Percentiles rank a stretch among this genome's conserved stretches.
phyloP scores from a whole-genome alignment of 2,113 vertebrate species.

The Archocentrus centrarchus region DNA sequence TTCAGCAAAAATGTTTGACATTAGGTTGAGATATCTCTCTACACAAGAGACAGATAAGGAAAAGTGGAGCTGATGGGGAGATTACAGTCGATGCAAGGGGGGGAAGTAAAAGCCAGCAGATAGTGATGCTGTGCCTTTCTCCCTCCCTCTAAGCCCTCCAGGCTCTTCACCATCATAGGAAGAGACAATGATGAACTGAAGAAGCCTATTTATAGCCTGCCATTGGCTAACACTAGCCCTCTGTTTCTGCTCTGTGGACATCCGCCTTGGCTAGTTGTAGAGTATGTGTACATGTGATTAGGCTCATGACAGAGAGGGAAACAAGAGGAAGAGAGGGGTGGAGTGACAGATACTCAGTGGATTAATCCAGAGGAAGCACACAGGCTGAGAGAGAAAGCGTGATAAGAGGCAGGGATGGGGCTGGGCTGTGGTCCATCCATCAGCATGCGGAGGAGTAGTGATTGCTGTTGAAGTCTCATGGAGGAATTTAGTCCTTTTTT shows the following conservation, averaged over 20 bases:
- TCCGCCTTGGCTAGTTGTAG: slow-evolving; percentile 53
- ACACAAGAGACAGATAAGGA: background rate
- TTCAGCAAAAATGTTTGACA: background rate
- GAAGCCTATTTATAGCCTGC: slow-evolving; percentile 77
- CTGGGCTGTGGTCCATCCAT: slow-evolving; percentile 60
- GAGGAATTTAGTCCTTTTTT: slow-evolving; percentile 35
- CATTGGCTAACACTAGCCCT: slow-evolving; percentile 68
- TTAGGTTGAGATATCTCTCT: slow-evolving; percentile 7
- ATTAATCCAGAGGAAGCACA: slow-evolving; percentile 63
- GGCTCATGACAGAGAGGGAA: slow-evolving; percentile 38
- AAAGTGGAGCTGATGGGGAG: slow-evolving; percentile 42
- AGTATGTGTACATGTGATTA: slow-evolving; percentile 56
- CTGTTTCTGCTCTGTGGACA: slow-evolving; percentile 69
- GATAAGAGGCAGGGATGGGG: slow-evolving; percentile 43
- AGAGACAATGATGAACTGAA: slow-evolving; percentile 75
- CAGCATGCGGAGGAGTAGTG: slow-evolving; percentile 29
- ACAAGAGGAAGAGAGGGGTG: slow-evolving; percentile 33
- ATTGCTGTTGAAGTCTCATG: slow-evolving; percentile 34
- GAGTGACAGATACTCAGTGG: slow-evolving; percentile 45
- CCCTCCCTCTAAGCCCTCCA: slow-evolving; percentile 51
- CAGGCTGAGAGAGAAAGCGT: slow-evolving; percentile 39
- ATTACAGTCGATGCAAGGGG: slow-evolving; percentile 9
- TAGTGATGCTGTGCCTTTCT: slow-evolving; percentile 47
- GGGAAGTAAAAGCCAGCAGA: slow-evolving; percentile 23
- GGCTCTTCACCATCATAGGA: slow-evolving; percentile 70